phyloP scores from a whole-genome alignment of 1,140 invertebrate genomes.

The Drosophila truncata region DNA sequence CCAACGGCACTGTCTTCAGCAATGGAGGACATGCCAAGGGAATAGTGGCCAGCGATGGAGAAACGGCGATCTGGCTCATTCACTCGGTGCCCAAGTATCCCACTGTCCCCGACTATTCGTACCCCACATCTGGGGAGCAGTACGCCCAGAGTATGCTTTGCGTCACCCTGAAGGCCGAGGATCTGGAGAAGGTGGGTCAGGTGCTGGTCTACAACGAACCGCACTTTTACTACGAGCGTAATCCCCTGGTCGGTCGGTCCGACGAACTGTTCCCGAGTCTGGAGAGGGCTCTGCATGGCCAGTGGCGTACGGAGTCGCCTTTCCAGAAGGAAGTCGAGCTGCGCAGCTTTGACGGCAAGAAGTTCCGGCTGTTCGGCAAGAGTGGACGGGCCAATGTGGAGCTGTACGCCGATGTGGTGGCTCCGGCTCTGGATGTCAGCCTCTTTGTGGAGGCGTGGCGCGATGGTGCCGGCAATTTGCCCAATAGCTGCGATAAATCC shows the following conservation, averaged over 20 bases:
- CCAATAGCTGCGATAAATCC: slow-evolving; percentile 88
- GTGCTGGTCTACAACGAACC: slow-evolving; percentile 93
- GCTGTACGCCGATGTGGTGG: slow-evolving; percentile 93
- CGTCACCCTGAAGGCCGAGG: slow-evolving; percentile 89
- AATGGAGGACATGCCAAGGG: slow-evolving; percentile 94
- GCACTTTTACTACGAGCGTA: slow-evolving; percentile 87
- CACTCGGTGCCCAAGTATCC: slow-evolving; percentile 96
- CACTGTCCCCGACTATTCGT: slow-evolving; percentile 88
- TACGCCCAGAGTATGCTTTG: slow-evolving; percentile 96
- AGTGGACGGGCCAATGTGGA: slow-evolving; percentile 91
- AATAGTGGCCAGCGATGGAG: slow-evolving; percentile 90
- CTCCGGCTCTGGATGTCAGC: slow-evolving; percentile 89
- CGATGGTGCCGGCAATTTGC: slow-evolving; percentile 91
- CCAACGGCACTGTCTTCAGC: slow-evolving; percentile 86
- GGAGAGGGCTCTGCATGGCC: slow-evolving; percentile 87
- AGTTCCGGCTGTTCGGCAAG: slow-evolving; percentile 93
- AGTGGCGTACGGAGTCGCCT: slow-evolving; percentile 88
- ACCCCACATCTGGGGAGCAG: slow-evolving; percentile 89
- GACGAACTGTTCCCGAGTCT: slow-evolving; percentile 87
- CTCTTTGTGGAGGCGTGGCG: slow-evolving; percentile 95
- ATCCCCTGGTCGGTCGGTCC: slow-evolving; percentile 86
- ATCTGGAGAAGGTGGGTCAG: slow-evolving; percentile 90
- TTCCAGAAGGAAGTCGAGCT: slow-evolving; percentile 88
- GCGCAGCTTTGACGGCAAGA: slow-evolving; percentile 86
- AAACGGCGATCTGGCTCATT: slow-evolving; percentile 94